Base-by-base conservation (phyloP, 2,888 invertebrate genomes). In the Anagyrus pseudococci region DNA sequence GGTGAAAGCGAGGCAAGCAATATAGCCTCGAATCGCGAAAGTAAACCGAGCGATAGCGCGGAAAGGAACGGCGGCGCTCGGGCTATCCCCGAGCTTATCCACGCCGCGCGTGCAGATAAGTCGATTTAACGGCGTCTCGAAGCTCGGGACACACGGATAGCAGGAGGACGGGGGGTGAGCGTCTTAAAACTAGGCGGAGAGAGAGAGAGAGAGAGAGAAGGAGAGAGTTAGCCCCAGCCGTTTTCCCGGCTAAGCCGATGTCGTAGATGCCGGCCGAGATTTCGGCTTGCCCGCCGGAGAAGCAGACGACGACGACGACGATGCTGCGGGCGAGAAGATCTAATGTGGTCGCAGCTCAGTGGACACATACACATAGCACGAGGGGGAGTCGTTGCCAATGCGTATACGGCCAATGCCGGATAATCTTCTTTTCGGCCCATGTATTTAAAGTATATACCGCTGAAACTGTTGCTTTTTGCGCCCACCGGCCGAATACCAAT, bases 71-170 rank as follows among this genome's bases (percentile, higher is more conserved):
- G 33, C 50, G 44, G 40, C 33, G 43, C 20, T 26, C 15, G 29
- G n/a, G 22, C 58, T 40, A 40, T 7, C 6, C 60, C 19, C 54
- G 56, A 58, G 68, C 68, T 73, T 71, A 71, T 69, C 69, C 71
- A 7, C 4, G 10, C 29, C 29, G 29, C 10, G 64, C 54, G 19
- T 58, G 66, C 60, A 72, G 70, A 73, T 72, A 73, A 71, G 69
- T 71, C 69, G 72, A 70, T 69, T 72, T 72, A 73, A 72, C 70
- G 71, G 69, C 70, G 62, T 65, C 29, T 29, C 6, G 29, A 29
- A 29, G n/a, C n/a, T n/a, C n/a, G n/a, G n/a, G n/a, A n/a, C n/a
- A n/a, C n/a, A n/a, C n/a, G n/a, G n/a, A n/a, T n/a, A n/a, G n/a
- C n/a, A n/a, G n/a, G 67, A 2, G n/a, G 2, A 19, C 40, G 33